These are phyloP conservation scores for Lepus townsendii DNA, from an alignment of 2,797 vertebrate genomes.

Conservation along the genomic window DNA sequence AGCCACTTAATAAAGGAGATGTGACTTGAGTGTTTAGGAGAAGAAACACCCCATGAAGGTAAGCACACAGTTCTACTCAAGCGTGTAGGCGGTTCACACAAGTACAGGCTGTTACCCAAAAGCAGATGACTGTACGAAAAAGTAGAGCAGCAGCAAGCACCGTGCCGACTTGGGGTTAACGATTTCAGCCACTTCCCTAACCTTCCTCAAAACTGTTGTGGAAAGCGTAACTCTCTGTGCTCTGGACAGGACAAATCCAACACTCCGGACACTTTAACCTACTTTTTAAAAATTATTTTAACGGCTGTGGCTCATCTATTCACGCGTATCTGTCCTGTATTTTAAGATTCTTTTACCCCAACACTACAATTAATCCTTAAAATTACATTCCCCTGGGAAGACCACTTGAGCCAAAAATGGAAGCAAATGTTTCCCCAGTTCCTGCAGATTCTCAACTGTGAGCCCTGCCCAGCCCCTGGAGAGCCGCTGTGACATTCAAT, in stretches of 20 bases:
- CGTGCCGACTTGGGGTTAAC: fast-evolving
- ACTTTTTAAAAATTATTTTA: neutral
- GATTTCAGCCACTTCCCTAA: neutral
- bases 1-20: neutral
- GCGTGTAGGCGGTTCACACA: neutral
- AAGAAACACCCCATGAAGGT: too few relatives aligned
- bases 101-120: neutral
- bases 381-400: neutral
- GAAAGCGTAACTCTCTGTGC: neutral
- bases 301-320: neutral
- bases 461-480: constrained; percentile 68
- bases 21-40: neutral
- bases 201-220: fast-evolving
- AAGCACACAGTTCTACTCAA: neutral
- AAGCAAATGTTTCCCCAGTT: constrained; percentile 2
- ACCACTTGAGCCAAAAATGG: constrained; percentile 40
- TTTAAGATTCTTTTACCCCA: constrained; percentile 6
- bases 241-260: neutral
- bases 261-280: neutral
- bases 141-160: neutral
- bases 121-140: neutral
- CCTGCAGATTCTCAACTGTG: constrained; percentile 42
- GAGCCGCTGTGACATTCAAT: neutral
- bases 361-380: constrained; percentile 47
- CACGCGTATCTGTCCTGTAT: neutral